Conservation (phyloP, 2,113 vertebrate genomes). For the Phrynocephalus versicolor region DNA sequence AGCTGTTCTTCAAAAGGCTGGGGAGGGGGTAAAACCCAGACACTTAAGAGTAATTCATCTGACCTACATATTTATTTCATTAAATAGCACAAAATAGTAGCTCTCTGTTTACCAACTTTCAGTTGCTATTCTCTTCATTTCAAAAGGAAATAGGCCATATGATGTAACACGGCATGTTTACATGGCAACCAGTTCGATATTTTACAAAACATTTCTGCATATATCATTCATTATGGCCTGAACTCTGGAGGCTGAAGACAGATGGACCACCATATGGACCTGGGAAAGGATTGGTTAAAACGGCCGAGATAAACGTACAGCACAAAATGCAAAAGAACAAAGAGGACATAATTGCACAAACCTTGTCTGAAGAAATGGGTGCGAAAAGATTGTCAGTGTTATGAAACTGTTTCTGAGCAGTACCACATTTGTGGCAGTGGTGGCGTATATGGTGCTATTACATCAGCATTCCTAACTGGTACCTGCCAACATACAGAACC, state of each 20-base stretch:
- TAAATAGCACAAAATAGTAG: constrained; percentile 42
- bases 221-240: constrained; percentile 60
- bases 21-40: constrained; percentile 40
- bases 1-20: constrained; percentile 72
- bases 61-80: constrained; percentile 63
- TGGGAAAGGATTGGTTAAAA: constrained; percentile 69
- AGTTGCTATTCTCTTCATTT: constrained; percentile 28
- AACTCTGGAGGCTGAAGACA: constrained; percentile 70
- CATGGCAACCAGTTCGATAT: constrained; percentile 54
- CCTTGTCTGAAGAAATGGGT: constrained; percentile 47
- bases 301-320: constrained; percentile 69
- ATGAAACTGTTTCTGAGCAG: constrained; percentile 30
- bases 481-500: neutral
- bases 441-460: neutral
- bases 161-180: constrained; percentile 58
- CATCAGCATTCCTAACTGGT: neutral
- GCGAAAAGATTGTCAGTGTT: constrained; percentile 40
- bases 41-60: constrained; percentile 56
- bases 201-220: constrained; percentile 50
- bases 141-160: constrained; percentile 43
- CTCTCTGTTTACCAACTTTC: constrained; percentile 42
- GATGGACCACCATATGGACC: constrained; percentile 78
- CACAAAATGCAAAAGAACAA: constrained; percentile 58
- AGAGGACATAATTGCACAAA: constrained; percentile 62
- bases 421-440: neutral